Evolutionary conservation across 2,888 invertebrate genomes (phyloP).

Genomic region (Gari tellinella): DNA sequence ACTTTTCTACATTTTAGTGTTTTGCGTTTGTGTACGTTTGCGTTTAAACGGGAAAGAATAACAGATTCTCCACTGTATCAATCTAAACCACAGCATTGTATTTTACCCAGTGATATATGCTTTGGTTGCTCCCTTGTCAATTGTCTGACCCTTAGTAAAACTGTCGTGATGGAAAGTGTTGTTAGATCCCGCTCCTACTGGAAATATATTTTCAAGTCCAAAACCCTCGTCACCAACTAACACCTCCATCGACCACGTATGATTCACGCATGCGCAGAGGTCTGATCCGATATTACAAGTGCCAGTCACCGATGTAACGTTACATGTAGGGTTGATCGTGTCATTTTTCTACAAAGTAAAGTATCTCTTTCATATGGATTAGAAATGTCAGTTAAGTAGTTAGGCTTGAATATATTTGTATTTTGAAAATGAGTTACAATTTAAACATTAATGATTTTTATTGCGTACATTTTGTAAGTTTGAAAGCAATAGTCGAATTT

Average conservation of each 20-base stretch:
- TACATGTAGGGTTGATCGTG: slow-evolving; percentile 42
- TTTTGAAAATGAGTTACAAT: too few species aligned
- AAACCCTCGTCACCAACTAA: slow-evolving; percentile 43
- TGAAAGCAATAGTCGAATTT: too few species aligned
- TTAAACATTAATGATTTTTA: too few species aligned
- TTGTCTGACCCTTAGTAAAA: slow-evolving; percentile 37
- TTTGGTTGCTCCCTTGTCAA: slow-evolving; percentile 20
- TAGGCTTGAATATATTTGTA: too few species aligned
- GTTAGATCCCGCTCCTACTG: slow-evolving; percentile 29
- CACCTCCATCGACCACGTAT: slow-evolving; percentile 48
- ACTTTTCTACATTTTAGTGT: too few species aligned
- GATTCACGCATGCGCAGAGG: slow-evolving; percentile 44
- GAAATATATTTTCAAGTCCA: slow-evolving; percentile 34
- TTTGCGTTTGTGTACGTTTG: too few species aligned
- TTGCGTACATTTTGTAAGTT: too few species aligned
- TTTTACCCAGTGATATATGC: slow-evolving; percentile 27
- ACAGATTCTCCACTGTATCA: too few species aligned
- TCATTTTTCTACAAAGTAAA: slow-evolving; percentile 17
- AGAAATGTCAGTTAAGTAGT: too few species aligned
- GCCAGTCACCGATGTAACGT: slow-evolving; percentile 26
- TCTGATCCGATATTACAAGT: slow-evolving; percentile 44
- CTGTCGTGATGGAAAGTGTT: slow-evolving; percentile 24
- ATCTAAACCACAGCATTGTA: too few species aligned
- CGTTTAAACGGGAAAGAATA: too few species aligned
- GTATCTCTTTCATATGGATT: too few species aligned